Evolutionary conservation across 2,888 invertebrate species (phyloP).

Genomic region (Chrysolina haemoptera): DNA sequence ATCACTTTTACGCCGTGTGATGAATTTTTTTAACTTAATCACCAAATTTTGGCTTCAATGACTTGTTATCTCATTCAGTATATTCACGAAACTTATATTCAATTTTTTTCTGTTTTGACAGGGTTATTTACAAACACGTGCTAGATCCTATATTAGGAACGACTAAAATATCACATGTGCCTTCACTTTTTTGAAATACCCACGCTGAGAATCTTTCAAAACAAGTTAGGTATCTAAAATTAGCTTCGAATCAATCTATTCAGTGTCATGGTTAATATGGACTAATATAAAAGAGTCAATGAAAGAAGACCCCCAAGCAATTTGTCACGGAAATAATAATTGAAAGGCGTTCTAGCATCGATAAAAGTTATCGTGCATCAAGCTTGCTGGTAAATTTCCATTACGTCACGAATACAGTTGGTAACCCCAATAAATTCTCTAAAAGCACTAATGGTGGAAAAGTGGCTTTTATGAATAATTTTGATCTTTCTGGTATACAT

Average conservation of each 20-base stretch:
- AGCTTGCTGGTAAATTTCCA: constrained; percentile 46
- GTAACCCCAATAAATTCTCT: not conserved
- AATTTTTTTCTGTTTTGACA: constrained; percentile 13
- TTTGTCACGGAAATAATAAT: constrained; percentile 22
- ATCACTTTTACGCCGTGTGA: too few relatives aligned
- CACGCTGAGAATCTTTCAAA: constrained; percentile 12
- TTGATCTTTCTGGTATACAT: not conserved
- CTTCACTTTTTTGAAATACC: constrained; percentile 13
- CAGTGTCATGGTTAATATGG: constrained; percentile 10
- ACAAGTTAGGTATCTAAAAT: constrained; percentile 10
- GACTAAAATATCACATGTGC: constrained; percentile 15
- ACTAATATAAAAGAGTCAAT: constrained; percentile 22
- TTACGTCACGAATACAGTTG: constrained; percentile 39
- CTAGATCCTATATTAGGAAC: constrained; percentile 14
- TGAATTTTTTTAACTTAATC: not conserved
- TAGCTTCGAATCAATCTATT: constrained; percentile 13
- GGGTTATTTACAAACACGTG: constrained; percentile 13
- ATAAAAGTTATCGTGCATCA: constrained; percentile 26
- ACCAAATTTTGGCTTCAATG: not conserved
- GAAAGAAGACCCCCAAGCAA: constrained; percentile 28
- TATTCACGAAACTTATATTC: not conserved
- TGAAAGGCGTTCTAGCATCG: constrained; percentile 28
- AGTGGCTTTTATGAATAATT: not conserved
- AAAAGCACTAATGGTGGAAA: too few relatives aligned
- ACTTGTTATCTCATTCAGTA: not conserved